Evolutionary conservation across 2,797 vertebrate species (phyloP), one percentile per base, ranked within the genome.

Genomic region (Leptatherina wallacei): DNA sequence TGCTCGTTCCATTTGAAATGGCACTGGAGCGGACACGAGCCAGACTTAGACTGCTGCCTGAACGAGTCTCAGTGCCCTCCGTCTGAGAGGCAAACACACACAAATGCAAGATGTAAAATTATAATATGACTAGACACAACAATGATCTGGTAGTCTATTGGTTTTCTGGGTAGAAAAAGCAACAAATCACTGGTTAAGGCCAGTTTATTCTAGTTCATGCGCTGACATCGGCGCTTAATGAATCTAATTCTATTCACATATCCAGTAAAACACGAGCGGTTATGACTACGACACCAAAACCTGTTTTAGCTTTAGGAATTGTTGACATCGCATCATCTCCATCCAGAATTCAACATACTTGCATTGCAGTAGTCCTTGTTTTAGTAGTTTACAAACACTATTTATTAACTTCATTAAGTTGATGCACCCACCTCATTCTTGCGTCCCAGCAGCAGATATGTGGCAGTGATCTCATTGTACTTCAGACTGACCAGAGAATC

Each of bases 391-490:
- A 38, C 14, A 40, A 40, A 6, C 13, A 44, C 42, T 20, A 42
- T 16, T 42, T 6, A 18, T 44, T 18, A 7, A 44, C 42, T 44
- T n/a, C n/a, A n/a, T n/a, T n/a, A 14, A 22, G 0, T 88, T 70
- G 54, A 91, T 1, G 14, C 2, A 14, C 66, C 16, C 74, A 97
- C 97, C 95, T 98, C 97, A 35, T 91, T 95, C 89, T 94, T 97
- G 88, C 96, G 94, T 67, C 94, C 96, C 92, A 98, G 96, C 93
- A 98, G 95, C 89, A 98, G 94, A 93, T 98, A 98, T 4, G 97
- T 98, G 89, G 96, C 96, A 1, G 96, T 98, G 82, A 98, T 93
- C 85, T 98, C 96, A 0, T 98, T 96, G 91, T 98, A 98, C 82
- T 96, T 98, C 71, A 96, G 96, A 86, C 84, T 95, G 72, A 86